phyloP scores from a whole-genome alignment of 2,888 invertebrate genomes.

The Abscondita cerata region DNA sequence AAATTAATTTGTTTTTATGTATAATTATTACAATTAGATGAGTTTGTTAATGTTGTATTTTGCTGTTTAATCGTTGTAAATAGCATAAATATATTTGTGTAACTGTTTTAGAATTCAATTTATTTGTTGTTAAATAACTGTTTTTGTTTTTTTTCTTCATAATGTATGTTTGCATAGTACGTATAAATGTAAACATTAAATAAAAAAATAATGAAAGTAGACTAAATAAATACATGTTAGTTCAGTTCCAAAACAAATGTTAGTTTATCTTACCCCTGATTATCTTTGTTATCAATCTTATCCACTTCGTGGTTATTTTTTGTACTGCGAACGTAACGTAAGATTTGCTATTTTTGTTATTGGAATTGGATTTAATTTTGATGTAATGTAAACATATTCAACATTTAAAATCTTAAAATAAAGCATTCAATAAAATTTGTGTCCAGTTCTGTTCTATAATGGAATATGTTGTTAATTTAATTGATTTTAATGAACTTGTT shows the following conservation, averaged over 20 bases:
- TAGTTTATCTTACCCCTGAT: neutral
- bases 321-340: neutral
- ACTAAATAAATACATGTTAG: constrained; percentile 23
- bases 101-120: constrained; percentile 13
- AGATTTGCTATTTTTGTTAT: constrained; percentile 12
- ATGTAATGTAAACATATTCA: constrained; percentile 31
- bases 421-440: constrained; percentile 10
- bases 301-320: neutral
- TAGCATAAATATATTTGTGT: constrained; percentile 1
- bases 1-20: neutral
- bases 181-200: constrained; percentile 27
- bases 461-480: too few species aligned
- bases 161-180: constrained; percentile 24
- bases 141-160: constrained; percentile 7
- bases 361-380: constrained; percentile 27
- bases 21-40: neutral
- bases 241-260: constrained; percentile 7
- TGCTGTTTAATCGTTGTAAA: constrained; percentile 16
- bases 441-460: too few species aligned
- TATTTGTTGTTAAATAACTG: constrained; percentile 6
- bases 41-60: neutral
- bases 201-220: constrained; percentile 26
- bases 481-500: too few species aligned
- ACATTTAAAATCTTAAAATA: constrained; percentile 26
- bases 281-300: neutral